Conservation (phyloP, 1,140 invertebrate genomes). For the Araneus ventricosus region DNA sequence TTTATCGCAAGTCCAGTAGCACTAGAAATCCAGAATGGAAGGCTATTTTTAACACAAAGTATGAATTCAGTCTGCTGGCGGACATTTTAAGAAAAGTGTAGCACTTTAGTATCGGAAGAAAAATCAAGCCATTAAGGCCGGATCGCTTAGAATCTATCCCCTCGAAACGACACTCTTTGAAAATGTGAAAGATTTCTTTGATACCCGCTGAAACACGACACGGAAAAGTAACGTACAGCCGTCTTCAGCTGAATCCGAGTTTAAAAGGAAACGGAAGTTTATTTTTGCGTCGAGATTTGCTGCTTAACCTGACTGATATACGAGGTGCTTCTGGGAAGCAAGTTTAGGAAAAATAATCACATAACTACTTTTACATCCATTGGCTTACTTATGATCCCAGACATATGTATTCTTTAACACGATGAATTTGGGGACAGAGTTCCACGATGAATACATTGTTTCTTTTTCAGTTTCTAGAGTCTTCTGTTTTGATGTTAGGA, state of each 20-base stretch:
- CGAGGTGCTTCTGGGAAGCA: not conserved
- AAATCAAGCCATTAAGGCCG: not conserved
- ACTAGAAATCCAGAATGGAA: not conserved
- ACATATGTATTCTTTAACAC: no score
- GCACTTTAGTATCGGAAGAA: not conserved
- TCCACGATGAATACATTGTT: not conserved
- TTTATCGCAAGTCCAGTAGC: no score
- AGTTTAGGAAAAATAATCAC: not conserved
- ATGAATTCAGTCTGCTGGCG: not conserved
- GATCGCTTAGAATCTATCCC: not conserved
- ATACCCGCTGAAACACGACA: not conserved
- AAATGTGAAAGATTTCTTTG: constrained; percentile 32
- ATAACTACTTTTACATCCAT: not conserved
- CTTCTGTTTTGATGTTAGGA: no score
- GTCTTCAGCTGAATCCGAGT: not conserved
- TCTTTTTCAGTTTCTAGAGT: no score
- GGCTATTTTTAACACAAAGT: not conserved
- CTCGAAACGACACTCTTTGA: not conserved
- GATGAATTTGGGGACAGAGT: no score
- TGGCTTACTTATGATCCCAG: not conserved
- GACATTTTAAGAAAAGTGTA: not conserved
- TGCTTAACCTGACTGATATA: not conserved
- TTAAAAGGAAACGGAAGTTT: constrained; percentile 21
- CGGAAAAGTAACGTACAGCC: not conserved
- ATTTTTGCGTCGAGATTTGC: constrained; percentile 17